A percentile compares a stretch with the other conserved stretches of the same genome.
These are phyloP conservation scores for Piprites chloris DNA, from an alignment of 2,113 vertebrate genomes.

Conservation along the genomic window DNA sequence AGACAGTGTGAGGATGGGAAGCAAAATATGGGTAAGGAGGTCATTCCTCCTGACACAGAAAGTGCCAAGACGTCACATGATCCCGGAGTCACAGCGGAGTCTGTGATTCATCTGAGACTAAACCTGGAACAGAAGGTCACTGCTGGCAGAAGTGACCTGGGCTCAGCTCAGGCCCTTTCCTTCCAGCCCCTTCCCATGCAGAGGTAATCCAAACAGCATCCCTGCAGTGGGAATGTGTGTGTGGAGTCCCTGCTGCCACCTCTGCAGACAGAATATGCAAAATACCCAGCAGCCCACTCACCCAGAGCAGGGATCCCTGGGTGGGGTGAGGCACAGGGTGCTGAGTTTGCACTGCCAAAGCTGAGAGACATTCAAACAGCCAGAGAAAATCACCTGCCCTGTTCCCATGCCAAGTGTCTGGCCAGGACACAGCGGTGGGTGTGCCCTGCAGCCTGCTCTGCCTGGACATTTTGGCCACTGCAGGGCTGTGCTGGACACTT, in stretches of 20 bases:
- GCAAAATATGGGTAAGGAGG: slow-evolving; percentile 9
- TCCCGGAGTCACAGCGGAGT: neutral
- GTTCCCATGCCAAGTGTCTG: neutral
- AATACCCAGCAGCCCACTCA: neutral
- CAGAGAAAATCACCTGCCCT: neutral
- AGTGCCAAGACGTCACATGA: neutral
- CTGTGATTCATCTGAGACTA: neutral
- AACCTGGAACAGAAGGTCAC: neutral
- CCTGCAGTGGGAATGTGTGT: accelerated
- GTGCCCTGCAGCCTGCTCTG: neutral
- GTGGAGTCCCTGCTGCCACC: neutral
- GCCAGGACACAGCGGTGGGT: neutral
- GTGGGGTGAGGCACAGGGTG: neutral
- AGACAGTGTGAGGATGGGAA: neutral
- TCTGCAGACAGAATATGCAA: neutral
- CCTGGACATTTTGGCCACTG: neutral
- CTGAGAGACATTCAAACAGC: neutral
- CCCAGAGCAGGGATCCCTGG: neutral
- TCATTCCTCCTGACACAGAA: neutral
- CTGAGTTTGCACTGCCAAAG: neutral
- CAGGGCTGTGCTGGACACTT: neutral
- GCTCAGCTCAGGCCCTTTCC: neutral
- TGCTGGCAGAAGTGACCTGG: neutral
- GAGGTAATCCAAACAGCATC: neutral
- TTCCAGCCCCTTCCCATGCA: neutral